Evolutionary conservation across 1,140 invertebrate species (phyloP), one percentile per base, ranked within the genome.

Genomic region (Ceratitis capitata): DNA sequence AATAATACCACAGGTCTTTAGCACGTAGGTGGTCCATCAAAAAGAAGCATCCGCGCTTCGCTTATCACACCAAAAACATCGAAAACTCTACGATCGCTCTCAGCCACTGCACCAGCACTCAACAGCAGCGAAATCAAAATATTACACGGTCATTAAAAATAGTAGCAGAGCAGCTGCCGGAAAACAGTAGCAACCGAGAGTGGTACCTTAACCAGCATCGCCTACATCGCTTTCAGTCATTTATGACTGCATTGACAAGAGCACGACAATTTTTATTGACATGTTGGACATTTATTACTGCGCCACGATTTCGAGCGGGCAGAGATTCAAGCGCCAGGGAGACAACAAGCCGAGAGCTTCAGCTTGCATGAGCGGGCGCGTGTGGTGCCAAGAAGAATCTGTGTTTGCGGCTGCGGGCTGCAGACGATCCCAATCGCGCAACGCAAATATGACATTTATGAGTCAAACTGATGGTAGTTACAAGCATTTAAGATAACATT

Each of bases 201-300:
- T 7, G 12, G n/a, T n/a, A 14, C 58, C 9, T 64, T 0, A 26
- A 64, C n/a, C 58, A 32, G 12, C 9, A 35, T 2, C 58, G 58
- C 26, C 23, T 64, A 16, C 29, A 32, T 12, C 58, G 16, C 26
- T 29, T 29, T 16, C 26, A 64, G 6, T 32, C 58, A 64, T 32
- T 35, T 32, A 64, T 0, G 32, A 6, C 32, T 6, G 39, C 61
- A 69, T 29, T 69, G 61, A 69, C 61, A 69, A 69, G 61, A 39
- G 29, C 61, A 69, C 61, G 61, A 69, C 61, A 32, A 69, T 35
- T 69, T 69, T 69, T 69, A 69, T 69, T 69, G 61, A 69, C 61
- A 69, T 69, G 61, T 69, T 69, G 32, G 61, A 69, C 61, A 69
- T 69, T 69, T 69, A 69, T 69, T 69, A 19, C 61, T 35, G 61